Evolutionary conservation across 2,888 invertebrate species (phyloP), one percentile per base, ranked within the genome.

Genomic region (Byasa hedistus): DNA sequence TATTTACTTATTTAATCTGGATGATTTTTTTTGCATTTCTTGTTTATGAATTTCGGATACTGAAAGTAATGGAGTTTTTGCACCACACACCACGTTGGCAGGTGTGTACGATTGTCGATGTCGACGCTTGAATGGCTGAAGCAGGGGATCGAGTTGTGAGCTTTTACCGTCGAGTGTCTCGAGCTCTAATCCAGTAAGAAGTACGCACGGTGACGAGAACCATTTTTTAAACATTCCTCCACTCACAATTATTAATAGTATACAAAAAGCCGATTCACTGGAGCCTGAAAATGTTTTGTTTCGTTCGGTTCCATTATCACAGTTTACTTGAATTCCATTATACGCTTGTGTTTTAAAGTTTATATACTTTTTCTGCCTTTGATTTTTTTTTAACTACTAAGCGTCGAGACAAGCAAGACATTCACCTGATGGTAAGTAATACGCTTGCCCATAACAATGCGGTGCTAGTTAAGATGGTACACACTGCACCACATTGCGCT

Each of bases 111-210:
- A 89, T 89, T 85, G 88, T 89, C 85, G 82, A 81, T 75, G 75
- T 75, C 80, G 79, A 81, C 82, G 83, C 87, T 89, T 83, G 88
- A 89, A 90, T 88, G 84, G 83, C 79, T 87, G 87, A 88, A 87
- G 87, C 79, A 78, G 76, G 81, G 82, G 81, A 80, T 84, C 81
- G 80, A 84, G 85, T 87, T 85, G 83, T 84, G 81, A 83, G 87
- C 88, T 87, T 83, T 86, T 82, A 85, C 79, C 77, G 77, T 72
- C 73, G 70, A 79, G 75, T 73, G 73, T 71, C 69, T 70, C 70
- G 71, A 69, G 64, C 63, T 71, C 75, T 79, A 76, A 76, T 73
- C 70, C 74, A 70, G 70, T 66, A 66, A 66, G 57, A 66, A 62
- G 65, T 24, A 61, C 24, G 57, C 27, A 52, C 60, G 44, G 24